Evolutionary conservation across 2,113 vertebrate genomes (phyloP).

Genomic region (Centropristis striata): DNA sequence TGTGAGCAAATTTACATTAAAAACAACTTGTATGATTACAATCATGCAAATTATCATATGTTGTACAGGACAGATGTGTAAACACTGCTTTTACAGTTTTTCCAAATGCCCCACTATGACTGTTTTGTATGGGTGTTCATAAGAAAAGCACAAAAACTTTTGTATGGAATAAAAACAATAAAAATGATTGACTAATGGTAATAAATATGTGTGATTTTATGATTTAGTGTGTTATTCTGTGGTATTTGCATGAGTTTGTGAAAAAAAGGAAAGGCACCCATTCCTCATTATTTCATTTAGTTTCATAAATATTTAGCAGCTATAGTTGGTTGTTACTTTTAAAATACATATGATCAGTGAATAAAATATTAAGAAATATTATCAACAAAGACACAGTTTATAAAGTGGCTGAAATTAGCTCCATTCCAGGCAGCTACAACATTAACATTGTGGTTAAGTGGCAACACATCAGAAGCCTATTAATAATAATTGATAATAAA

Average conservation of each 20-base stretch:
- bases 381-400: too few species aligned
- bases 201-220: conserved; percentile 16
- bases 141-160: background rate
- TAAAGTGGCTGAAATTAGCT: background rate
- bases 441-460: background rate
- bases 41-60: background rate
- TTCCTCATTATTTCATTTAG: background rate
- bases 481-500: background rate
- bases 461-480: background rate
- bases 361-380: background rate
- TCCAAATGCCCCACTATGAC: background rate
- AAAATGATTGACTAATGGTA: background rate
- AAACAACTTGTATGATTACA: background rate
- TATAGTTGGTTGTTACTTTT: background rate
- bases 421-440: background rate
- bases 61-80: background rate
- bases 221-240: background rate
- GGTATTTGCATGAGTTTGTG: background rate
- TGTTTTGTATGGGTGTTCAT: background rate
- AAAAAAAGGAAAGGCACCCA: background rate
- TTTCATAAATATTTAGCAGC: background rate
- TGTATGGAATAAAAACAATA: conserved; percentile 10
- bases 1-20: conserved; percentile 15
- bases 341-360: background rate
- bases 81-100: background rate